Evolutionary conservation across 1,140 invertebrate species (phyloP).

Genomic region (Cotesia vestalis): DNA sequence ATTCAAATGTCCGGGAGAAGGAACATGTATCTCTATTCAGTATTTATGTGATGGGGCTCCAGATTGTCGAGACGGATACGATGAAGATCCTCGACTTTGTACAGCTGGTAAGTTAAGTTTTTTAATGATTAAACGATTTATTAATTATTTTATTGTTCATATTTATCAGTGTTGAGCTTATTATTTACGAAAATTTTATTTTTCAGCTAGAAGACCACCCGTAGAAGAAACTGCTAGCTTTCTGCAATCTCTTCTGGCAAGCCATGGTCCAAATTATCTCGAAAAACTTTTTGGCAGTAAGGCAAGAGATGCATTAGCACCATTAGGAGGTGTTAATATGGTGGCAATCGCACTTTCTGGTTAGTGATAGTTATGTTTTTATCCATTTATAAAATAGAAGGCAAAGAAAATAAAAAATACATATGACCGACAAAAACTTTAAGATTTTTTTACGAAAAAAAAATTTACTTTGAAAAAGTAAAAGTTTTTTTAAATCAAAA

Average conservation of each 20-base stretch:
- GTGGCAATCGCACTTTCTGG: conserved; percentile 94
- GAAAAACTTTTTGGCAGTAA: conserved; percentile 95
- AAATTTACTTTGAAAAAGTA: no score
- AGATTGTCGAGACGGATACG: conserved; percentile 92
- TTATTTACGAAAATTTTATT: conserved; percentile 1
- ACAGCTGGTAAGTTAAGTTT: conserved; percentile 79
- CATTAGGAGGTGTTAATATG: conserved; percentile 91
- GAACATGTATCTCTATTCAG: conserved; percentile 91
- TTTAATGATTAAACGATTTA: not conserved
- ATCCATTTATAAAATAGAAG: not conserved
- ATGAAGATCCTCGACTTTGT: conserved; percentile 88
- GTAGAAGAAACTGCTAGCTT: conserved; percentile 96
- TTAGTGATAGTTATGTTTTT: conserved; percentile 64
- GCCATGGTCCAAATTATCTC: conserved; percentile 94
- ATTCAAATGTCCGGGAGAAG: conserved; percentile 93
- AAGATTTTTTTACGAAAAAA: no score
- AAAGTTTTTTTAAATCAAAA: no score
- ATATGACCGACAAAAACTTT: no score
- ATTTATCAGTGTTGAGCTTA: not conserved
- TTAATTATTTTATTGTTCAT: not conserved
- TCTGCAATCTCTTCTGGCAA: conserved; percentile 88
- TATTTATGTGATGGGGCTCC: conserved; percentile 93
- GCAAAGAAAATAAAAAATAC: no score
- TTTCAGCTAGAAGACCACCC: conserved; percentile 90
- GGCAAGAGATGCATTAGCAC: conserved; percentile 87